phyloP scores from a whole-genome alignment of 2,113 vertebrate genomes.

The Onychorhynchus coronatus region DNA sequence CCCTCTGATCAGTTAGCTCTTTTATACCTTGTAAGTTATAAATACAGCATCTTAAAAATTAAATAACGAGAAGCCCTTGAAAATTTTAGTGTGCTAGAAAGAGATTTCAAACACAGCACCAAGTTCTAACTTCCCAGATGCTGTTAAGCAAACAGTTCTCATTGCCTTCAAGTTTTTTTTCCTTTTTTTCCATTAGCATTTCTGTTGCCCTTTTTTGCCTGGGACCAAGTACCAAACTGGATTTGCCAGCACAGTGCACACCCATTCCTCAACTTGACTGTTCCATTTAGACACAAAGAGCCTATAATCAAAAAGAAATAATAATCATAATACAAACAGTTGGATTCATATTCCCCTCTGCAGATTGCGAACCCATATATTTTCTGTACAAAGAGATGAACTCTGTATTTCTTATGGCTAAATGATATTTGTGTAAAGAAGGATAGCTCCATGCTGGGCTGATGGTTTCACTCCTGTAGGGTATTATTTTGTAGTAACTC shows the following conservation, averaged over 20 bases:
- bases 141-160: background rate
- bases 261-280: background rate
- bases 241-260: background rate
- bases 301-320: conserved; percentile 3
- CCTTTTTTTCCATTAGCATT: background rate
- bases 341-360: background rate
- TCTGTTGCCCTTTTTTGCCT: background rate
- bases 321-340: background rate
- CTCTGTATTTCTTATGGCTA: background rate
- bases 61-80: background rate
- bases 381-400: background rate
- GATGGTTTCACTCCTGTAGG: background rate
- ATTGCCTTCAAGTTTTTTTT: background rate
- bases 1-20: background rate
- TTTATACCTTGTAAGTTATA: background rate
- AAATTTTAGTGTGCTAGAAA: background rate
- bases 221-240: background rate
- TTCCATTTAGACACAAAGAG: background rate
- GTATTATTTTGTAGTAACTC: background rate
- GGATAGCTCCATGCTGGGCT: background rate
- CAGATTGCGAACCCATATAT: background rate
- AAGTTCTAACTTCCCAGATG: background rate
- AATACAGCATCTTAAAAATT: background rate
- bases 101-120: background rate
- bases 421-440: conserved; percentile 3